Evolutionary conservation across 2,113 vertebrate genomes (phyloP), one percentile per base, ranked within the genome.

Genomic region (Panurus biarmicus): DNA sequence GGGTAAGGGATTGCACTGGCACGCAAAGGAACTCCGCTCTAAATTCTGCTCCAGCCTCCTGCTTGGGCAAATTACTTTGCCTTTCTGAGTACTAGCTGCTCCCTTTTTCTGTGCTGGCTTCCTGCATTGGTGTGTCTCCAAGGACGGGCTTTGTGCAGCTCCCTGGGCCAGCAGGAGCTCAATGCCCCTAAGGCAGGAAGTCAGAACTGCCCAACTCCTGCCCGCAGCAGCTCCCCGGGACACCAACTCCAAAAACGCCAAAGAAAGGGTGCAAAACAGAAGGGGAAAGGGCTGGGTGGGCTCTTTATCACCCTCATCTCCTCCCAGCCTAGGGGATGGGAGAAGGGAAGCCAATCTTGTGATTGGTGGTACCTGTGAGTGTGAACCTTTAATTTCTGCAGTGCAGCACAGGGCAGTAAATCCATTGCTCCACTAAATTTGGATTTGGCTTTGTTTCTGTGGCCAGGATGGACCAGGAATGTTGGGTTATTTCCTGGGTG

Each of bases 91-190:
- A 50, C 60, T 86, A 28, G 69, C 65, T 90, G 91, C 89, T 95
- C 81, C 82, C 84, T 85, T 93, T 94, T 90, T 92, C 66, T 45
- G 20, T 45, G 36, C 82, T 95, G 90, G 50, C 87, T 94, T 91
- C 90, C 90, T 91, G 83, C 69, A 1, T 25, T 95, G 89, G 67
- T 84, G 86, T 65, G 44, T 81, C 86, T 86, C 91, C 93, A 94
- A 87, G 84, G 76, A 54, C 47, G 33, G 1, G 6, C 88, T 81
- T 78, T 79, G 62, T 88, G 82, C 57, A 6, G 6, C 42, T 31
- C 64, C 22, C 19, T 9, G 69, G 28, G 81, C 57, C 78, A 33
- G 86, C 92, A 78, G 77, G 31, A 81, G 74, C 38, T 60, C 51
- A 7, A 1, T 74, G 61, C n/a, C 85, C 82, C 36, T 1, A 10